Conservation (phyloP, 2,113 vertebrate genomes). For the Mus spicilegus region DNA sequence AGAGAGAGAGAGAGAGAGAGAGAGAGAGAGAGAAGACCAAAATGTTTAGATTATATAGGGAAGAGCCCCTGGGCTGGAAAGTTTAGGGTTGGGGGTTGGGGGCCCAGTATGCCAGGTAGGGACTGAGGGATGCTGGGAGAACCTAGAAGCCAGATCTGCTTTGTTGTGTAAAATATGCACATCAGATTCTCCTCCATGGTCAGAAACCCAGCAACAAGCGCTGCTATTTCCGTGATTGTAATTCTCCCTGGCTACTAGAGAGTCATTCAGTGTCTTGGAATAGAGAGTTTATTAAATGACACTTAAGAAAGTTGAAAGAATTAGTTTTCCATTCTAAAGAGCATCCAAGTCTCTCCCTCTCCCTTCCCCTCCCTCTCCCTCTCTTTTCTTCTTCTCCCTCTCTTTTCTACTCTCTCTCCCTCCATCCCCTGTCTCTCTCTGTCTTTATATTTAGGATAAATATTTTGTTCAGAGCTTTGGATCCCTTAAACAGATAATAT, state of each 20-base stretch:
- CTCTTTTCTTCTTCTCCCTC: neutral
- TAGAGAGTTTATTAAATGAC: conserved; percentile 64
- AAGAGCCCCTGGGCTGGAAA: too few relatives aligned
- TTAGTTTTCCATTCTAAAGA: conserved; percentile 52
- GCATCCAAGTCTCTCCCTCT: neutral
- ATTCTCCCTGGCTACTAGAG: neutral
- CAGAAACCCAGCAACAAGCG: neutral
- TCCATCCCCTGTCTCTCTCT: neutral
- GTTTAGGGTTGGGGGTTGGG: too few relatives aligned
- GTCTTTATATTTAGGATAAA: neutral
- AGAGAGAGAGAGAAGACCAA: too few relatives aligned
- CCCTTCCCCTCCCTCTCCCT: neutral
- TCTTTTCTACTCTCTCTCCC: neutral
- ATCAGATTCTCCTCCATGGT: too few relatives aligned
- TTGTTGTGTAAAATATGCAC: too few relatives aligned
- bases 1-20: too few relatives aligned
- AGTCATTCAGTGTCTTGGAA: conserved; percentile 37
- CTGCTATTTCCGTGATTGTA: neutral
- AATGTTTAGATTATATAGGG: too few relatives aligned
- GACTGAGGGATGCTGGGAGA: too few relatives aligned
- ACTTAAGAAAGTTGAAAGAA: conserved; percentile 65
- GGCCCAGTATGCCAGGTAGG: too few relatives aligned
- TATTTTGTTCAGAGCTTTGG: conserved; percentile 52
- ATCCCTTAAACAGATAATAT: conserved; percentile 15
- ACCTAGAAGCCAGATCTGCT: too few relatives aligned